phyloP scores from a whole-genome alignment of 2,888 invertebrate genomes.

The Oscheius sp. region DNA sequence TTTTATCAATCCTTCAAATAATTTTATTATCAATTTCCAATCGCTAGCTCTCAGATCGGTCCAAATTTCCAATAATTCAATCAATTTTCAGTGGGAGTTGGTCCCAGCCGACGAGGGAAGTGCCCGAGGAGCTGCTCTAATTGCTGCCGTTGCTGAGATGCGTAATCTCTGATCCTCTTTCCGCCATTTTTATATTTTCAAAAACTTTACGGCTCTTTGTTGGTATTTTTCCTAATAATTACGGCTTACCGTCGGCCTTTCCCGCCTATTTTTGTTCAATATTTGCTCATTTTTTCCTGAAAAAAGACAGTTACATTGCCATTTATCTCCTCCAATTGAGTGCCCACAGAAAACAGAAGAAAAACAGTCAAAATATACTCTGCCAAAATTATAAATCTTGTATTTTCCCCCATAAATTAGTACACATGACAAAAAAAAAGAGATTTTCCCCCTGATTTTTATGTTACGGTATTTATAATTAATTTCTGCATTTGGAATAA shows the following conservation, averaged over 20 bases:
- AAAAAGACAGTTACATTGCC: neutral
- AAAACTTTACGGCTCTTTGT: no score
- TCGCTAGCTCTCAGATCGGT: no score
- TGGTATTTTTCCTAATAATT: conserved; percentile 11
- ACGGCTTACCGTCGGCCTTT: neutral
- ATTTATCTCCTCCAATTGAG: neutral
- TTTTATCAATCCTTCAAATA: no score
- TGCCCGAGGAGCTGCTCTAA: conserved; percentile 72
- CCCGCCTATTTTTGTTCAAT: neutral
- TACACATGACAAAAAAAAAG: neutral
- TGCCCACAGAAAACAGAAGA: neutral
- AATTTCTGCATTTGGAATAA: no score
- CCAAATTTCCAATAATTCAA: neutral
- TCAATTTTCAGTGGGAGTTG: conserved; percentile 70
- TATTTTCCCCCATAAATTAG: neutral
- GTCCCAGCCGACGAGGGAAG: conserved; percentile 73
- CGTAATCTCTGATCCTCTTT: conserved; percentile 37
- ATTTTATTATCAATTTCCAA: no score
- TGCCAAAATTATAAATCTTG: neutral
- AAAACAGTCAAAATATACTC: neutral
- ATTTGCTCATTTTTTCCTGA: conserved; percentile 10
- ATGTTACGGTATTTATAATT: no score
- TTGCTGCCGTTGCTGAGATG: conserved; percentile 72
- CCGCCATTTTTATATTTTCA: no score
- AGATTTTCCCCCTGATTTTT: neutral